Percentiles rank a stretch among this genome's conserved stretches.
Conservation (phyloP, 2,113 vertebrate species). For the Melanotaenia duboulayi region DNA sequence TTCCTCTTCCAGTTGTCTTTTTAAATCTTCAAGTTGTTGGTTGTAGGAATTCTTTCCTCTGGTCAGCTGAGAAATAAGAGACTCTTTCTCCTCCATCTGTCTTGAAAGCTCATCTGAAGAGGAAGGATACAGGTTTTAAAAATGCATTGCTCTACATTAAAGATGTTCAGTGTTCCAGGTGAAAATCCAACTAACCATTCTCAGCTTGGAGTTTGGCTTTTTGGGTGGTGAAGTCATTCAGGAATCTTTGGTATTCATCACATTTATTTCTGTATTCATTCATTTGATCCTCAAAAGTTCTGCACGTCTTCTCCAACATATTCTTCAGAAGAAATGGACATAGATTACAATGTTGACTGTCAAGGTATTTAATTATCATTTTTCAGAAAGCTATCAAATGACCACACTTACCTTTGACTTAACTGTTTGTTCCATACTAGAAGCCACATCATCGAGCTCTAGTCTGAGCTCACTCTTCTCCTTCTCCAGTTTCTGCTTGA, state of each 20-base stretch:
- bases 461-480: slow-evolving; percentile 91
- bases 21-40: slow-evolving; percentile 89
- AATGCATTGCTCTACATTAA: no score
- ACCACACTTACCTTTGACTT: slow-evolving; percentile 83
- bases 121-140: no score
- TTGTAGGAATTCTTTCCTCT: slow-evolving; percentile 88
- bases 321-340: neutral
- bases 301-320: slow-evolving; percentile 86
- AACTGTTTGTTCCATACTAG: slow-evolving; percentile 89
- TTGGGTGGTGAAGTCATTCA: slow-evolving; percentile 87
- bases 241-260: slow-evolving; percentile 86
- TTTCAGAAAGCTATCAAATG: no score
- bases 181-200: slow-evolving; percentile 79
- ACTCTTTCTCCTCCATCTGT: slow-evolving; percentile 89
- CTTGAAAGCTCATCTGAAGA: slow-evolving; percentile 84
- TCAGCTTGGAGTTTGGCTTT: slow-evolving; percentile 89
- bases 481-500: slow-evolving; percentile 93
- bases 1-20: slow-evolving; percentile 89
- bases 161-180: no score
- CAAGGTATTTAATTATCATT: no score
- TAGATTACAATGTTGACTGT: no score
- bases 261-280: slow-evolving; percentile 86
- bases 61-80: slow-evolving; percentile 85
- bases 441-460: slow-evolving; percentile 88
- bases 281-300: slow-evolving; percentile 89